Conservation (phyloP, 2,888 invertebrate genomes). For the Folsomia candida region DNA sequence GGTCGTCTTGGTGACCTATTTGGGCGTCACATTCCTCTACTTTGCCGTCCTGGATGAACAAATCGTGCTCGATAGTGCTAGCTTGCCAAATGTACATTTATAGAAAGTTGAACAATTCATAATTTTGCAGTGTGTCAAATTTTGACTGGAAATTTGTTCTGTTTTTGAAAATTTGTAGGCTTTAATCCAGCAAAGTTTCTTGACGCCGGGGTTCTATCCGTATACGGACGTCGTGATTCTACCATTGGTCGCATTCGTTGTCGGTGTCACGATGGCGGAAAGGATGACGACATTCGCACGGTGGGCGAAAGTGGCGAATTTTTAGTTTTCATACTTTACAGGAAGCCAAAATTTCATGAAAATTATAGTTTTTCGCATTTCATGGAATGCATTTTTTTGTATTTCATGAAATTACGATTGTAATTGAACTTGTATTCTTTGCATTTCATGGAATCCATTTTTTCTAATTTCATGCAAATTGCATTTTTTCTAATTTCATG, state of each 20-base stretch:
- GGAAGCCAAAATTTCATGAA: no score
- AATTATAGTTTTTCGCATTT: no score
- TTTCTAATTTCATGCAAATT: no score
- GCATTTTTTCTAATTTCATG: no score
- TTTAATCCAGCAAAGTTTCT: neutral
- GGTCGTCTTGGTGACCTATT: neutral
- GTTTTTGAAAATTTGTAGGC: neutral
- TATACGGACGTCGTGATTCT: neutral
- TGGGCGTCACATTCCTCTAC: neutral
- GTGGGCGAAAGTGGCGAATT: no score
- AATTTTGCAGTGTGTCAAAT: neutral
- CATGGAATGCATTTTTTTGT: no score
- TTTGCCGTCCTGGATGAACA: neutral
- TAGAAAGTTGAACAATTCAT: no score
- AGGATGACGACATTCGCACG: neutral
- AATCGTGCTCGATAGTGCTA: neutral
- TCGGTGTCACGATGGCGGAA: neutral
- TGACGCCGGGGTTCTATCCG: neutral
- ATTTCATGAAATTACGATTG: no score
- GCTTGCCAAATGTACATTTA: no score
- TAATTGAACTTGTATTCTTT: no score
- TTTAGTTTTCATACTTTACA: no score
- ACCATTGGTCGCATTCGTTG: neutral
- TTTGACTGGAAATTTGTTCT: neutral
- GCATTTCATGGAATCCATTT: no score